Evolutionary conservation across 2,888 invertebrate species (phyloP).

Genomic region (Xanthia icteritia): DNA sequence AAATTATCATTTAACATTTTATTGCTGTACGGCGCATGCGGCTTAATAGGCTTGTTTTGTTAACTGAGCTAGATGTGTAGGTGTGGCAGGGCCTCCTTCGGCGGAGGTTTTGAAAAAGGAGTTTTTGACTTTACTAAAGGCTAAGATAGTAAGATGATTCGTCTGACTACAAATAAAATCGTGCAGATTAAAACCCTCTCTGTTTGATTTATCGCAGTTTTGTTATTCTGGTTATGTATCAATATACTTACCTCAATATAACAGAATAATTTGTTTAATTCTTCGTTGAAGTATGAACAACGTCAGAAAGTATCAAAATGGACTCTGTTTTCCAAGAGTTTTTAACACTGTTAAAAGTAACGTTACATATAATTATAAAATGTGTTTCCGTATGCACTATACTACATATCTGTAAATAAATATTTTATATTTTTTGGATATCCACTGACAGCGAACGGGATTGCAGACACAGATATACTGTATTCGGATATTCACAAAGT

Average conservation of each 20-base stretch:
- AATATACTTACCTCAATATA: no score
- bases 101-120: neutral
- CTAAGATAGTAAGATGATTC: neutral
- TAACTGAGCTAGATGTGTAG: conserved; percentile 43
- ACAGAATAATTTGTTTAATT: neutral
- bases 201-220: neutral
- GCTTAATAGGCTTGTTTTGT: conserved; percentile 62
- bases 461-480: conserved; percentile 33
- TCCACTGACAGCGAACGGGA: conserved; percentile 15
- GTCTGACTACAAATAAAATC: neutral
- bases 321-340: neutral
- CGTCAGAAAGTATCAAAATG: neutral
- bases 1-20: conserved; percentile 88
- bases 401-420: neutral
- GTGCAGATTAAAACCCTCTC: neutral
- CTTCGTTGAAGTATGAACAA: neutral
- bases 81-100: conserved; percentile 19
- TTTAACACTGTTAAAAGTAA: neutral
- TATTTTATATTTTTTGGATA: conserved; percentile 17
- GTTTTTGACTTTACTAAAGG: neutral
- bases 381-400: neutral
- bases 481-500: conserved; percentile 49
- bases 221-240: neutral
- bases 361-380: neutral
- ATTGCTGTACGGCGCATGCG: conserved; percentile 74